Base-by-base conservation (phyloP, 1,140 invertebrate species). In the Brachionus sp. region DNA sequence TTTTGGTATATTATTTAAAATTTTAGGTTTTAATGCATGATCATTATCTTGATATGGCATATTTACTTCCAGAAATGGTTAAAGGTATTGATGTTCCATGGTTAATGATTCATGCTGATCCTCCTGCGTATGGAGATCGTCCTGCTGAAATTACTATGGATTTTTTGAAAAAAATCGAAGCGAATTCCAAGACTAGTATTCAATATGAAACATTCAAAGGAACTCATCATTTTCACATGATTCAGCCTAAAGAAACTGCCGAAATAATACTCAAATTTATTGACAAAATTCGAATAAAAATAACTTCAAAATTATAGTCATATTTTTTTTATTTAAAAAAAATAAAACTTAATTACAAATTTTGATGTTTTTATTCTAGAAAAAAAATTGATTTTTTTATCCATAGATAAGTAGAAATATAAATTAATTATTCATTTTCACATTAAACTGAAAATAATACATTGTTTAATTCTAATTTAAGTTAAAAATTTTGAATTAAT, bases 181-280 rank as follows among this genome's bases (percentile, higher is more conserved):
- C 13, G 19, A 44, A 57, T 13, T 80, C 77, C 6, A 62, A 62
- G 5, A 62, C 77, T 29, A 57, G 35, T 23, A 62, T 80, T 16
- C 35, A 80, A 62, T 39, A 25, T 44, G 35, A 42, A 57, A 13
- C 33, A 29, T 80, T 80, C 13, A 80, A 80, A 62, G 77, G 77
- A 23, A 80, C 77, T 29, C 77, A 80, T 80, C 77, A 80, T 66
- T 80, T 80, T 80, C 77, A 80, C 25, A 80, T 80, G 77, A 80
- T 80, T 29, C n/a, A 80, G 9, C 50, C 77, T 23, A 57, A 66
- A 37, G 50, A 66, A 62, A 80, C 77, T 19, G 50, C 46, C n/a
- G 50, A 80, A 37, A 62, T 80, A 62, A 80, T 80, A 29, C 39
- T 62, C 23, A 75, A 46, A 46, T 75, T 75, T 46, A 46, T 75